phyloP scores from a whole-genome alignment of 2,797 vertebrate genomes.

The Hypotaenidia okinawae region DNA sequence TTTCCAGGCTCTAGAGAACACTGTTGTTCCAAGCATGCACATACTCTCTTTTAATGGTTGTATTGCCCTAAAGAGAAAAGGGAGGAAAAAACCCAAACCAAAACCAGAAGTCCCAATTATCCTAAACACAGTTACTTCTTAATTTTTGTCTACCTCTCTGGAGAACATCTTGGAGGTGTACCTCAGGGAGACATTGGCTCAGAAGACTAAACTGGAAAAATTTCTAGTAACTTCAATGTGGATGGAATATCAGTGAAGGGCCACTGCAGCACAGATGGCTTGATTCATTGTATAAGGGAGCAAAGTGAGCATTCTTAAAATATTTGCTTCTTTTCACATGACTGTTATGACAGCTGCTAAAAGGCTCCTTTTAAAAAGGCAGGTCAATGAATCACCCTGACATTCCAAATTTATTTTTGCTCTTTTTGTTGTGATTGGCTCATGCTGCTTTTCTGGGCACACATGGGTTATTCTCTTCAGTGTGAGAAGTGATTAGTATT shows the following conservation, averaged over 20 bases:
- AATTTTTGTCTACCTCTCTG: background rate
- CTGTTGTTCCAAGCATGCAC: background rate
- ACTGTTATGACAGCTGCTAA: slow-evolving; percentile 17
- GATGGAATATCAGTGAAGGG: background rate
- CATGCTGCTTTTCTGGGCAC: slow-evolving; percentile 21
- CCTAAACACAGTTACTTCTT: background rate
- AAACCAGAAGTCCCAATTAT: background rate
- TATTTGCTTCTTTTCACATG: slow-evolving; percentile 12
- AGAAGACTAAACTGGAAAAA: background rate
- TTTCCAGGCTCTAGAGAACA: background rate
- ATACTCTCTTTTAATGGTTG: background rate
- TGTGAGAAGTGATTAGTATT: slow-evolving; percentile 29
- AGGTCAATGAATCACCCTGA: slow-evolving; percentile 46
- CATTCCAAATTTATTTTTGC: slow-evolving; percentile 37
- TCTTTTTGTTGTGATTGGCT: slow-evolving; percentile 24
- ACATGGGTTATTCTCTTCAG: background rate
- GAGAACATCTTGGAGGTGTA: background rate
- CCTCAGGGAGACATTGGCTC: background rate
- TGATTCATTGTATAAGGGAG: slow-evolving; percentile 1
- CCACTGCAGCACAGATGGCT: slow-evolving; percentile 12
- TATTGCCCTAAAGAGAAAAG: background rate
- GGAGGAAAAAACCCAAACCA: background rate
- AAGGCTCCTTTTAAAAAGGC: slow-evolving; percentile 7
- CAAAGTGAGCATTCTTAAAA: slow-evolving; percentile 51
- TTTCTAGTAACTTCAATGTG: background rate